Base-by-base conservation (phyloP, 1,140 invertebrate genomes). In the Asobara japonica region DNA sequence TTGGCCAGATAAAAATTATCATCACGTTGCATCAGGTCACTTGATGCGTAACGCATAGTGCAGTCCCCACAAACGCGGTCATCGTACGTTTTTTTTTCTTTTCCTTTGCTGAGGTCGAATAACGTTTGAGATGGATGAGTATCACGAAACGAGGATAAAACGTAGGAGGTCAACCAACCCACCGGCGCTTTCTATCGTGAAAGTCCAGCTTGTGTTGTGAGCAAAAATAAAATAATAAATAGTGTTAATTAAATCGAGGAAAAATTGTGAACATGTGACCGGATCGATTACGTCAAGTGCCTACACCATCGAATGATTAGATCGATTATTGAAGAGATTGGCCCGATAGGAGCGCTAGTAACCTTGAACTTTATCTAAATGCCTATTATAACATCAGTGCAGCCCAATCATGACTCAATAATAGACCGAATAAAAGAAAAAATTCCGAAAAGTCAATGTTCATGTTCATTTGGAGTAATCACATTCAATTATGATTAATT, bases 131-230 rank as follows among this genome's bases (percentile, higher is more conserved):
- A 65, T 65, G 64, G 64, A 65, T 65, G 33, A 41, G 20, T 6
- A 65, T 65, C 64, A 38, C 22, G 65, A 67, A 67, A 67, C 41
- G 65, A 48, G 65, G 65, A 67, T 67, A 67, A 67, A 51, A 45
- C 38, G 25, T 29, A 27, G 20, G 51, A 56, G 65, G 65, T 45
- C 38, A 45, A 67, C 65, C 65, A 67, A 67, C 65, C 65, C 51
- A 56, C 25, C 22, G 36, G 65, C 65, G 65, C 65, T 67, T 67
- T 67, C 65, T 67, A 67, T 45, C 36, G 25, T 41, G 38, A 67
- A 67, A 45, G 36, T 45, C n/a, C 38, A 48, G 29, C 25, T 66
- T n/a, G 16, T 45, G 25, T 27, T 29, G 38, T 45, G 20, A 56
- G 51, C 6, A 56, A 56, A 56, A 56, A 25, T 3, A 25, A 3